These are phyloP conservation scores for Bombus breviceps DNA, from an alignment of 1,140 invertebrate species.

Conservation along the genomic window DNA sequence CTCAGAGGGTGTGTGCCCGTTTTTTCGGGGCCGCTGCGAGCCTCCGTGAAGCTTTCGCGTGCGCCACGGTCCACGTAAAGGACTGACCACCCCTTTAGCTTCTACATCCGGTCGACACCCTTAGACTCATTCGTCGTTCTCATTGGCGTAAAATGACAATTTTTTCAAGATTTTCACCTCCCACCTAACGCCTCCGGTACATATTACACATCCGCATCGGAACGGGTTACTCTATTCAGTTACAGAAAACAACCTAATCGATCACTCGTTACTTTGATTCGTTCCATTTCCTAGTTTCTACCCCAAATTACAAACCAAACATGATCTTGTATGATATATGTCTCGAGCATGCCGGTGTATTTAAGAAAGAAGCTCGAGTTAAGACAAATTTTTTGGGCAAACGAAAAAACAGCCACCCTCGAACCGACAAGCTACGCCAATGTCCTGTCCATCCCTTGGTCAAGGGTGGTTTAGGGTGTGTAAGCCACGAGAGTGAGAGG, in stretches of 20 bases:
- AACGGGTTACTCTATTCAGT: background rate
- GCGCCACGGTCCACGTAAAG: slow-evolving; percentile 45
- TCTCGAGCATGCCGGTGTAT: background rate
- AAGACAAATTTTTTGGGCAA: background rate
- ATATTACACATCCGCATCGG: background rate
- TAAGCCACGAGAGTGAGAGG: slow-evolving; percentile 34
- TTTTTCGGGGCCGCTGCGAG: slow-evolving; percentile 51
- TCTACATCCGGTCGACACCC: slow-evolving; percentile 67
- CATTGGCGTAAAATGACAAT: slow-evolving; percentile 62
- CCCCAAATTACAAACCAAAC: background rate
- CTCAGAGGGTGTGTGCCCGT: slow-evolving; percentile 51
- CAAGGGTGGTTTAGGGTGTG: slow-evolving; percentile 58
- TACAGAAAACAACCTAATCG: background rate
- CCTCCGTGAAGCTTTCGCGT: slow-evolving; percentile 56
- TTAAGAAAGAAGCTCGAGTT: background rate
- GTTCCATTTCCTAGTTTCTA: background rate
- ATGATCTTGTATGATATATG: background rate
- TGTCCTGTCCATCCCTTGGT: slow-evolving; percentile 66
- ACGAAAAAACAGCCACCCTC: background rate
- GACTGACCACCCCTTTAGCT: slow-evolving; percentile 65
- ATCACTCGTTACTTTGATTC: background rate
- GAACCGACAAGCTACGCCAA: slow-evolving; percentile 64
- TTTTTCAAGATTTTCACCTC: background rate
- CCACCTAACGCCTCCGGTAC: too few species aligned
- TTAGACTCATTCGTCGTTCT: slow-evolving; percentile 61